Base-by-base conservation (phyloP, 2,797 vertebrate genomes). In the Anguilla obscura region DNA sequence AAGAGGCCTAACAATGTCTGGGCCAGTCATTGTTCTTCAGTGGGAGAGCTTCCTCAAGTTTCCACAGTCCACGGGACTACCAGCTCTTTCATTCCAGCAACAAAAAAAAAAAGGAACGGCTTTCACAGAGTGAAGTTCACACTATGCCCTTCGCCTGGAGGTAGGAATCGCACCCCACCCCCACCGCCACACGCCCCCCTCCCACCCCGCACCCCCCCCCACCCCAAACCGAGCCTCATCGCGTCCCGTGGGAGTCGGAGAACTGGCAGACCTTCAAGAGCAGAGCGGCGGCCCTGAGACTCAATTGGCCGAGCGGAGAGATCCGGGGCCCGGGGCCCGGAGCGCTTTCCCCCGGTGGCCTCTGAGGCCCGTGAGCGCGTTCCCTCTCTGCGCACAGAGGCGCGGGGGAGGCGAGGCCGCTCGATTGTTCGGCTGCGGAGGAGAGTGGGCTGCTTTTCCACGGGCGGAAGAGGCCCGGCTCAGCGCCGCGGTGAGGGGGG, bases 251-350 rank as follows among this genome's bases (percentile, higher is more conserved):
- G 89, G 36, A 90, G 91, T 90, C 87, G 0, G 63, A 85, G 90
- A 89, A 85, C 63, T 90, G 91, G 91, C 91, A 90, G 89, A 50
- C 27, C 54, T 86, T 88, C 87, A 87, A 58, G 24, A 50, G 2
- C 82, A 16, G 18, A 54, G 56, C 66, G 66, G 71, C 76, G 84
- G 27, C 82, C 33, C 86, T 86, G 83, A 45, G 85, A 85, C 83
- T 84, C 85, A 80, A 86, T 54, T 3, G 87, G 60, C 76, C 48
- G 76, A 86, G 86, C 56, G 9, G 60, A 80, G 83, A 74, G 90
- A 66, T 88, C 85, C 85, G 79, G 80, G 88, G 86, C 88, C 86
- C 85, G 66, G 50, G 50, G 50, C 50, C 50, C 5, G 50, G 50
- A 10, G 16, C 80, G n/a, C 16, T 45, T 7, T 27, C 87, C 87